Percentiles rank a stretch among this genome's conserved stretches.
phyloP scores from a whole-genome alignment of 2,113 vertebrate genomes.

The Sebastes schlegelii region DNA sequence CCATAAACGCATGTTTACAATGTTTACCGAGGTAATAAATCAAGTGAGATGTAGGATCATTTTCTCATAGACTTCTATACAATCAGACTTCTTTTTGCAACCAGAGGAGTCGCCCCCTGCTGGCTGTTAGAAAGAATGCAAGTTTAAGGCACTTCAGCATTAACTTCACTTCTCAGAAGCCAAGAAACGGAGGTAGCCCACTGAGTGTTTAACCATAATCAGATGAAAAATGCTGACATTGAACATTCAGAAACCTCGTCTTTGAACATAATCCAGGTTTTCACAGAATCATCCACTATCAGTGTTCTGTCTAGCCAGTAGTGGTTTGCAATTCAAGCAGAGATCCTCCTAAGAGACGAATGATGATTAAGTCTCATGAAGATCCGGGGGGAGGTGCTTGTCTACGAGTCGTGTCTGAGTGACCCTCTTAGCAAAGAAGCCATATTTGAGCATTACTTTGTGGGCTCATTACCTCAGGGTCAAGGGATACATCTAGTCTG shows the following conservation, averaged over 20 bases:
- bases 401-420: background rate
- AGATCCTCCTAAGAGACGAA: constrained; percentile 1
- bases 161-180: no score
- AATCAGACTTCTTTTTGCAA: no score
- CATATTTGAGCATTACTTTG: constrained; percentile 2
- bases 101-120: no score
- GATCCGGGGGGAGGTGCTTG: background rate
- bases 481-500: background rate
- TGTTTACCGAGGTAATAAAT: no score
- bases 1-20: no score
- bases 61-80: no score
- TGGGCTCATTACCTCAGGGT: constrained; percentile 15
- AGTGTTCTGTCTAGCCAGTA: background rate
- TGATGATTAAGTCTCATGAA: constrained; percentile 15
- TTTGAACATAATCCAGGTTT: background rate
- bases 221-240: background rate
- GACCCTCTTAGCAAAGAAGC: background rate
- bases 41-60: no score
- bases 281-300: background rate
- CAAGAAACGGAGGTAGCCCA: no score
- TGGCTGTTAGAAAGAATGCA: no score
- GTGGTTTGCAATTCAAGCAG: background rate
- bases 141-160: no score
- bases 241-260: background rate
- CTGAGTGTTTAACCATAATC: no score